phyloP scores from a whole-genome alignment of 2,113 vertebrate species.

The Scolopax mira region DNA sequence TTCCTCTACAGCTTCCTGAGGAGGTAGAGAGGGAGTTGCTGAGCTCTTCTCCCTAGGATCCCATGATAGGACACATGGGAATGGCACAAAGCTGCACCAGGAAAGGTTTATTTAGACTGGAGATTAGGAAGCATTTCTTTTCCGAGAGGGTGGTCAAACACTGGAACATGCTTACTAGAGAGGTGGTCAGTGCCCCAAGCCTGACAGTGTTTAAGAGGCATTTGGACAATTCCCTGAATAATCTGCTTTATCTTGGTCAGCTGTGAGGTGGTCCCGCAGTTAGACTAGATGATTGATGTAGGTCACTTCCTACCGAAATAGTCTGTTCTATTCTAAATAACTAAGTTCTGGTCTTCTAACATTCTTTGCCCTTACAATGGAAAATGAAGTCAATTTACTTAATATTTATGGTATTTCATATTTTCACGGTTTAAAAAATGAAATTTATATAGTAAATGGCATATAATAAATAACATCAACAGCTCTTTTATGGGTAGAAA shows the following conservation, averaged over 20 bases:
- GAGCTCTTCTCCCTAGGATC: neutral
- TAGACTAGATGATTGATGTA: neutral
- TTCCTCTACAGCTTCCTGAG: neutral
- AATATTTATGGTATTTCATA: neutral
- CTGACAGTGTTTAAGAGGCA: neutral
- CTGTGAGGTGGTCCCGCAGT: neutral
- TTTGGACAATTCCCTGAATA: neutral
- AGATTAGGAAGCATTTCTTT: neutral
- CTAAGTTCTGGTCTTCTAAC: neutral
- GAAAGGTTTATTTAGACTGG: neutral
- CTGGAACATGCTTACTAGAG: neutral
- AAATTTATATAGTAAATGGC: neutral
- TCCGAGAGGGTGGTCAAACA: neutral
- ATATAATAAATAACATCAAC: neutral
- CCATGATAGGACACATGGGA: accelerated
- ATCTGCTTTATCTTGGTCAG: neutral
- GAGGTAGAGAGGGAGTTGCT: neutral
- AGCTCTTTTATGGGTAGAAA: neutral
- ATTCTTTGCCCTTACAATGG: neutral
- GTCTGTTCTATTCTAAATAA: neutral
- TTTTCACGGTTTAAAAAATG: neutral
- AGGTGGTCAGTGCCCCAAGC: neutral
- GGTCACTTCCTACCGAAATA: neutral
- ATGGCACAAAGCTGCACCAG: neutral
- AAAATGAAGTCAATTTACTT: neutral